Conservation (phyloP, 2,888 invertebrate genomes). For the Melanchra persicariae region DNA sequence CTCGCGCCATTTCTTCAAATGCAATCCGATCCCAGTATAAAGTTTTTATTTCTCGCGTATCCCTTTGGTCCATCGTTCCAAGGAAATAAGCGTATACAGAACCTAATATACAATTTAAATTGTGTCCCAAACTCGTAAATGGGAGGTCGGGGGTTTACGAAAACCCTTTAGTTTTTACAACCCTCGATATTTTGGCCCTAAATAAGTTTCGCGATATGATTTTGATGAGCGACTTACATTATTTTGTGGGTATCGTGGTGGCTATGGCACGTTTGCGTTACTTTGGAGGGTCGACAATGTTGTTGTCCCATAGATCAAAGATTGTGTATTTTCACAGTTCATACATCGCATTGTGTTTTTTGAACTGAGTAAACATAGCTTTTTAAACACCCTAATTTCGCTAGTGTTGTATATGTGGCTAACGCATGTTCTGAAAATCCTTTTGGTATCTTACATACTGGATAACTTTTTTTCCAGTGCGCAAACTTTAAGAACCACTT, state of each 20-base stretch:
- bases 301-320: conserved; percentile 3
- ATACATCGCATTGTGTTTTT: not conserved
- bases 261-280: conserved; percentile 7
- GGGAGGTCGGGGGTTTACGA: conserved; percentile 70
- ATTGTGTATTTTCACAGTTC: not conserved
- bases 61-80: conserved; percentile 68
- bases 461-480: no score
- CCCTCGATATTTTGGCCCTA: conserved; percentile 71
- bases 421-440: no score
- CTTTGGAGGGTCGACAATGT: not conserved
- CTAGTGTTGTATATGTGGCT: not conserved
- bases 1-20: conserved; percentile 74
- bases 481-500: no score
- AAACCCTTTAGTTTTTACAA: conserved; percentile 81
- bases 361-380: not conserved
- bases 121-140: conserved; percentile 79
- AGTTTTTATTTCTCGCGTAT: conserved; percentile 77
- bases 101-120: conserved; percentile 86
- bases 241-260: conserved; percentile 24
- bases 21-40: conserved; percentile 78
- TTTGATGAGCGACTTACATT: conserved; percentile 74
- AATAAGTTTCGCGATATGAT: conserved; percentile 73
- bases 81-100: conserved; percentile 68
- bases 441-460: no score
- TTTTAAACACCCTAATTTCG: not conserved